phyloP scores from a whole-genome alignment of 1,140 invertebrate species.

The Diuraphis noxia region DNA sequence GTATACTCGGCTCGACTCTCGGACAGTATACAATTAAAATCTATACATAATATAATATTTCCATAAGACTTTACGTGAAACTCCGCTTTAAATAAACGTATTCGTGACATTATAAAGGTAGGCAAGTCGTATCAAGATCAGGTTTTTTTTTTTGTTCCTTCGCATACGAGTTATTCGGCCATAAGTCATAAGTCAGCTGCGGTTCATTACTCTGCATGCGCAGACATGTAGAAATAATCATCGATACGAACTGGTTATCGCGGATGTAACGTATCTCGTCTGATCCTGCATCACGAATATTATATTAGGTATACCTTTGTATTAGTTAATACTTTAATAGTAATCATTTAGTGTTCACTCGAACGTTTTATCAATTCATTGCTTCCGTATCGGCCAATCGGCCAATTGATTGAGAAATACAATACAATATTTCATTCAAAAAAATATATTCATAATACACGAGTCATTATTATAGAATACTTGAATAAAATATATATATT shows the following conservation, averaged over 20 bases:
- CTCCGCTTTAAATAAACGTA: not conserved
- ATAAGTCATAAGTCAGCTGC: not conserved
- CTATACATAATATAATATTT: not conserved
- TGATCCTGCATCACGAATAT: not conserved
- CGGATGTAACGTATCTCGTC: not conserved
- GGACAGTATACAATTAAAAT: not conserved
- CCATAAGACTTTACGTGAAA: not conserved
- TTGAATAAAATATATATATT: not conserved
- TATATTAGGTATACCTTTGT: no score
- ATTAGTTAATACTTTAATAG: not conserved
- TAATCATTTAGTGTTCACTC: not conserved
- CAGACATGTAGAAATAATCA: not conserved
- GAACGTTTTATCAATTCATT: not conserved
- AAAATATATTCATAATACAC: not conserved
- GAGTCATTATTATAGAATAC: not conserved
- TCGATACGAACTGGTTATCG: not conserved
- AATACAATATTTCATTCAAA: not conserved
- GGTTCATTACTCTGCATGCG: not conserved
- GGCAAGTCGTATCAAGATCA: not conserved
- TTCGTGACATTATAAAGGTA: not conserved
- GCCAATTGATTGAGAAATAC: not conserved
- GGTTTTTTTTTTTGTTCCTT: not conserved
- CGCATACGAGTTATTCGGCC: not conserved
- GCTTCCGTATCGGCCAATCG: not conserved
- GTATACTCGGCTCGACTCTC: not conserved